Evolutionary conservation across 2,113 vertebrate species (phyloP).

Genomic region (Cyphomyrus plagiostoma): DNA sequence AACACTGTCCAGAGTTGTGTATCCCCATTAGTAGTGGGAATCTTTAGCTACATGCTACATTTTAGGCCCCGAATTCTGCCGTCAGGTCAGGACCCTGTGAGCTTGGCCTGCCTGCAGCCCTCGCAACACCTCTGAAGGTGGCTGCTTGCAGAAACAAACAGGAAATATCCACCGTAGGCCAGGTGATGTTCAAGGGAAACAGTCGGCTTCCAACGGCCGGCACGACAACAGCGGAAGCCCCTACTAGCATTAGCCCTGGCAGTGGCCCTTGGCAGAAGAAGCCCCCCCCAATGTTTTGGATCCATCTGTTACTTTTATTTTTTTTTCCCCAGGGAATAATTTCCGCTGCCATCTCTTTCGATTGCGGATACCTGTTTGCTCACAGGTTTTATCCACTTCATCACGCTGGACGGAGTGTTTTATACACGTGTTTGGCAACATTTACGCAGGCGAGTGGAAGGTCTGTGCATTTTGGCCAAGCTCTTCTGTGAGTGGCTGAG

Average conservation of each 20-base stretch:
- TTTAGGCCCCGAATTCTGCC: not conserved
- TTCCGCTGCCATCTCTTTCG: not conserved
- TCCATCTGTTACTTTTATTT: not conserved
- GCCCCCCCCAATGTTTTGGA: not conserved
- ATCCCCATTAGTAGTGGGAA: not conserved
- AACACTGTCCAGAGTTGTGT: not conserved
- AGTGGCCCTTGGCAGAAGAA: not conserved
- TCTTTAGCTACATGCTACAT: not conserved
- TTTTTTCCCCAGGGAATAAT: not conserved
- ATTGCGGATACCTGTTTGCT: not conserved
- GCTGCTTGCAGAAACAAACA: not conserved
- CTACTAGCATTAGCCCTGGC: not conserved
- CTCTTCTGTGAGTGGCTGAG: not conserved
- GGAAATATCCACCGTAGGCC: not conserved
- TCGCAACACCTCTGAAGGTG: not conserved
- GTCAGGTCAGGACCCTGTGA: not conserved
- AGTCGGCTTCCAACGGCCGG: not conserved
- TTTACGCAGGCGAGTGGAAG: not conserved
- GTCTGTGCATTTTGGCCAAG: not conserved
- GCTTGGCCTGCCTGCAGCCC: not conserved
- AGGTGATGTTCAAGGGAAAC: not conserved
- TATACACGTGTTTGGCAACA: not conserved
- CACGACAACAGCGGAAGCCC: not conserved
- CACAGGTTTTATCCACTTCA: not conserved
- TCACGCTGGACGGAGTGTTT: not conserved